phyloP scores from a whole-genome alignment of 1,140 invertebrate species.

The Hyposmocoma kahamanoa region DNA sequence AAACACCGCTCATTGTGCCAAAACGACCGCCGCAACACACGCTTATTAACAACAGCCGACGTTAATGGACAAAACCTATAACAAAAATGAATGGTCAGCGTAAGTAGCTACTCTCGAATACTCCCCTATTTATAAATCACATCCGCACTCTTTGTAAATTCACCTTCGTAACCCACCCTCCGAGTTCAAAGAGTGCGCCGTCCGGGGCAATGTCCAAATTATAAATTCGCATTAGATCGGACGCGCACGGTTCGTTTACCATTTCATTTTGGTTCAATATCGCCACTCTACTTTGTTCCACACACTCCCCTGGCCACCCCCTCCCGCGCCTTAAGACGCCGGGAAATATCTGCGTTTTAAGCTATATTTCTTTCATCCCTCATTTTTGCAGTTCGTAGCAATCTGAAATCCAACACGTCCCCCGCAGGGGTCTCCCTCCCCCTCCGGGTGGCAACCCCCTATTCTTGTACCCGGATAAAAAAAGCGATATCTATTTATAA shows the following conservation, averaged over 20 bases:
- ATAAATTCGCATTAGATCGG: slow-evolving; percentile 74
- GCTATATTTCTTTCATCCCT: slow-evolving; percentile 77
- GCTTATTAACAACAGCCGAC: slow-evolving; percentile 38
- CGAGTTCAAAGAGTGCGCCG: slow-evolving; percentile 62
- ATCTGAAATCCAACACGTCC: slow-evolving; percentile 73
- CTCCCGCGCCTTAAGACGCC: slow-evolving; percentile 65
- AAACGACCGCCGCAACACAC: slow-evolving; percentile 32
- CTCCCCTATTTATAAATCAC: slow-evolving; percentile 61
- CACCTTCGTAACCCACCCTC: slow-evolving; percentile 45
- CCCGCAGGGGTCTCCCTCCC: slow-evolving; percentile 50
- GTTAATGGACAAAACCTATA: slow-evolving; percentile 38
- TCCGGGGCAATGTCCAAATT: slow-evolving; percentile 69
- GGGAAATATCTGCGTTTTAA: slow-evolving; percentile 75
- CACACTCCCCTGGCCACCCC: slow-evolving; percentile 53
- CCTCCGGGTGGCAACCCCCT: slow-evolving; percentile 50
- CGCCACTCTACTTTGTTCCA: slow-evolving; percentile 72
- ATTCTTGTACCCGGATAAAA: slow-evolving; percentile 69
- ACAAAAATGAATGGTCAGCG: slow-evolving; percentile 35
- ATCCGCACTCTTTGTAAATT: slow-evolving; percentile 58
- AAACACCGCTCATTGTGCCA: slow-evolving; percentile 58
- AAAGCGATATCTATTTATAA: slow-evolving; percentile 73
- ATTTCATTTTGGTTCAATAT: slow-evolving; percentile 73
- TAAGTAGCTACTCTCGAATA: slow-evolving; percentile 10
- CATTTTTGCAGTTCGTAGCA: slow-evolving; percentile 76
- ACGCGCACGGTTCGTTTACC: slow-evolving; percentile 72